A percentile compares a stretch with the other conserved stretches of the same genome.
These are phyloP conservation scores for Cephus runcator DNA, from an alignment of 2,888 invertebrate species.

Conservation along the genomic window DNA sequence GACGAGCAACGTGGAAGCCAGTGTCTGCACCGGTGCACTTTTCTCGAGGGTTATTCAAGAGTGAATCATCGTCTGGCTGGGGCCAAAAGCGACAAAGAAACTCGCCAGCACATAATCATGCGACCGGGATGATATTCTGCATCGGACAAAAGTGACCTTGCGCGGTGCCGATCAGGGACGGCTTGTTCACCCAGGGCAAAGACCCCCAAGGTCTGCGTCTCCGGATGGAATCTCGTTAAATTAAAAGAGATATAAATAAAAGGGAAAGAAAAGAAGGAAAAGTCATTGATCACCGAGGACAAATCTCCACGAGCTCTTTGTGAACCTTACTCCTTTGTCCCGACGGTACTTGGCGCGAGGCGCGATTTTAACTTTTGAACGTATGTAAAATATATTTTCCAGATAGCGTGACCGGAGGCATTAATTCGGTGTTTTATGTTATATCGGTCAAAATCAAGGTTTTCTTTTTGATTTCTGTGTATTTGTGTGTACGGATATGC, in stretches of 20 bases:
- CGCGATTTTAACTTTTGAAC: no score
- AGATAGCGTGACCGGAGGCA: fast-evolving
- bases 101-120: slow-evolving; percentile 12
- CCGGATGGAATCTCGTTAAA: no score
- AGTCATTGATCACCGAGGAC: no score
- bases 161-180: slow-evolving; percentile 38
- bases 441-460: no score
- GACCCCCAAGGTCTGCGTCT: slow-evolving; percentile 44
- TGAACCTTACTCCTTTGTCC: background rate
- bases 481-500: fast-evolving
- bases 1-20: no score
- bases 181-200: slow-evolving; percentile 39
- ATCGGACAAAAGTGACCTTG: slow-evolving; percentile 47
- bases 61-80: slow-evolving; percentile 19
- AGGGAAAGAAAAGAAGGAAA: no score
- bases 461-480: no score
- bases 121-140: slow-evolving; percentile 36
- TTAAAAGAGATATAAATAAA: no score
- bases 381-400: no score
- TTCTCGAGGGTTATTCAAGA: slow-evolving; percentile 8
- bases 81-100: slow-evolving; percentile 7
- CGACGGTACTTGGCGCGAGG: no score
- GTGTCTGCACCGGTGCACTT: no score
- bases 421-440: no score
- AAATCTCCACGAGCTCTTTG: background rate